phyloP scores from a whole-genome alignment of 2,797 vertebrate genomes.

The Mionectes olivaceus region DNA sequence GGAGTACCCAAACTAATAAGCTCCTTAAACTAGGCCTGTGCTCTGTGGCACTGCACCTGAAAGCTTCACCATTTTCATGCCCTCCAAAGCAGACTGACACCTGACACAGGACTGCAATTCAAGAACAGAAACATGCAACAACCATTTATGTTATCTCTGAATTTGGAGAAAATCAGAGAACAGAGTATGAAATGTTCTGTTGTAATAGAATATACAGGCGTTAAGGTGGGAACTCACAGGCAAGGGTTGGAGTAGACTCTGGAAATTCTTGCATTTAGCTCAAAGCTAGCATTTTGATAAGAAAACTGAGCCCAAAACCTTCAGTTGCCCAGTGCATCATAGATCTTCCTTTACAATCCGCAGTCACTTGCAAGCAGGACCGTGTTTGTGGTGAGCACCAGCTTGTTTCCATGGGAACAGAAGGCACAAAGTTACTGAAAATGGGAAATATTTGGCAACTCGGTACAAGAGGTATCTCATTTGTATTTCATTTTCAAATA shows the following conservation, averaged over 20 bases:
- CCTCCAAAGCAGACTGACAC: background rate
- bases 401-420: constrained; percentile 4
- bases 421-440: background rate
- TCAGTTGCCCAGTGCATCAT: background rate
- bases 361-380: background rate
- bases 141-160: background rate
- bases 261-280: background rate
- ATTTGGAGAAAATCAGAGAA: background rate
- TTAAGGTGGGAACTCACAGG: background rate
- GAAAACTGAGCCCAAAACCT: background rate
- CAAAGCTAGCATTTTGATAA: background rate
- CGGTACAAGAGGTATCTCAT: too few species aligned
- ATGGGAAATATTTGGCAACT: background rate
- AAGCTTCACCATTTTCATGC: background rate
- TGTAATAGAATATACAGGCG: fast-evolving
- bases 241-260: background rate
- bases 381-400: background rate
- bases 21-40: background rate
- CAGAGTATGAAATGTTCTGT: background rate
- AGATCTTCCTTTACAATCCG: background rate
- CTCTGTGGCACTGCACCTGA: background rate
- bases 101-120: background rate
- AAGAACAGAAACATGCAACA: background rate
- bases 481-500: background rate
- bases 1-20: background rate